Evolutionary conservation across 2,888 invertebrate species (phyloP).

Genomic region (Frankliniella fusca): DNA sequence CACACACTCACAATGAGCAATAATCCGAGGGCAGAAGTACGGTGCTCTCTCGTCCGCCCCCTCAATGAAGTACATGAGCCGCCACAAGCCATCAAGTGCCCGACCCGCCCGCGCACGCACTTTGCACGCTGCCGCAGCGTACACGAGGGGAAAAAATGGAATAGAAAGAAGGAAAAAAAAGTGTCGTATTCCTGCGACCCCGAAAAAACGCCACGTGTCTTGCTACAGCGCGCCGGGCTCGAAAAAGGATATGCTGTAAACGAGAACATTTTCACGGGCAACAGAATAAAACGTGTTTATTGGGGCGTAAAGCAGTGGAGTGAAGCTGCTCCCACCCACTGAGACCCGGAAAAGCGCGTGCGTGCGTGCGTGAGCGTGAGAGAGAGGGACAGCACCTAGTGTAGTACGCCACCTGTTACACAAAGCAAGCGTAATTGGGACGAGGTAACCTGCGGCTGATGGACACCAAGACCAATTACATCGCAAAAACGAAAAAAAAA

Average conservation of each 20-base stretch:
- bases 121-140: background rate
- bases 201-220: background rate
- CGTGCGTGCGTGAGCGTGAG: too few relatives aligned
- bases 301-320: background rate
- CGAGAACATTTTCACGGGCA: background rate
- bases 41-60: background rate
- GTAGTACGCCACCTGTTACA: too few relatives aligned
- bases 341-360: too few relatives aligned
- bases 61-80: background rate
- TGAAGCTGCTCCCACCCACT: too few relatives aligned
- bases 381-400: too few relatives aligned
- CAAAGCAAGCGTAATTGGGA: too few relatives aligned
- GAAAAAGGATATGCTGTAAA: background rate
- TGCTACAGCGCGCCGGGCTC: too few relatives aligned
- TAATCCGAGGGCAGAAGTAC: too few relatives aligned
- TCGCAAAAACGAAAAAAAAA: too few relatives aligned
- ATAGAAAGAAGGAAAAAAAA: background rate
- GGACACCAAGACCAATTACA: too few relatives aligned
- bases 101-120: background rate
- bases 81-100: too few relatives aligned
- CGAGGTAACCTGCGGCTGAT: too few relatives aligned
- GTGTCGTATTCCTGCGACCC: background rate
- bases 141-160: background rate
- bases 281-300: slow-evolving; percentile 13
- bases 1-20: background rate